Evolutionary conservation across 2,888 invertebrate genomes (phyloP), one percentile per base, ranked within the genome.

Genomic region (Drosophila diplacantha): DNA sequence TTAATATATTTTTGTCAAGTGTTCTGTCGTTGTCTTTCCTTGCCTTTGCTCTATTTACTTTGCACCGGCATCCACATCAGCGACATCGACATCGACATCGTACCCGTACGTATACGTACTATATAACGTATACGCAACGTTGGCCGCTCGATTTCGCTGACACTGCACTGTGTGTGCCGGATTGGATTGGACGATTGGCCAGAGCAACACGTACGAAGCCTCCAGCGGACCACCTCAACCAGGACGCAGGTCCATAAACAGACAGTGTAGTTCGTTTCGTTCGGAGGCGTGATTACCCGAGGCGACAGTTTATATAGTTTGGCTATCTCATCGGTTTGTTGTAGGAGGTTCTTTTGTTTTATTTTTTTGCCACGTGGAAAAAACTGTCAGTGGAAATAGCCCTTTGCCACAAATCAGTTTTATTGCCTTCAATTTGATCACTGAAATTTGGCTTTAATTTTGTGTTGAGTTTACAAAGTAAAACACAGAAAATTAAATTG

Each of bases 1-100:
- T 16, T 1, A 6, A 24, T 5, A 26, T 16, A 8, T n/a, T 0
- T 44, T 29, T 20, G 29, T 14, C 0, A 31, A 46, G 44, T 46
- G 29, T 14, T 18, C 2, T 31, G 1, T 46, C 55, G 39, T 35
- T 65, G 43, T 9, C 29, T 50, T 38, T 43, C 29, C 38, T 38
- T 56, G 56, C 39, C 57, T 62, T 55, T 35, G 46, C 61, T 51
- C 55, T 83, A 70, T 81, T 81, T 79, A 75, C 74, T 66, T 74
- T 64, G 54, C 74, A 73, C 72, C 76, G 67, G 66, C 79, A 78
- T 68, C 44, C 52, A 46, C 44, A 46, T 46, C 57, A 54, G 24
- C 52, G 6, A 32, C 46, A 46, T 39, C 56, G 8, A 43, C 44
- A 44, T 39, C 56, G 67, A 34, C 31, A 61, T 38, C 54, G 41